phyloP scores from a whole-genome alignment of 2,888 invertebrate genomes.

The Aricia artaxerxes region DNA sequence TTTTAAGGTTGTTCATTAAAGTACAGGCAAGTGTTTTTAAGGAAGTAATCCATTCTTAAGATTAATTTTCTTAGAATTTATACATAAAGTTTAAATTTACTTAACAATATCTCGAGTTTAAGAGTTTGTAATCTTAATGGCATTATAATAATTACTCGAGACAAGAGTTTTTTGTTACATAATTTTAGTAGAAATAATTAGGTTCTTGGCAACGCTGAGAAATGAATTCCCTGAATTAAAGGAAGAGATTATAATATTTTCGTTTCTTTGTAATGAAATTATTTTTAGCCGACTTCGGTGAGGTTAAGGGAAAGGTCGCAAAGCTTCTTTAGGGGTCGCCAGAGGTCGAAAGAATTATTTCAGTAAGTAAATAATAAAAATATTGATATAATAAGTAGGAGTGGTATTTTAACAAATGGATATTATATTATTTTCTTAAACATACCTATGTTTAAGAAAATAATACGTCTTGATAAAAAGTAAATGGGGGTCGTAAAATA shows the following conservation, averaged over 20 bases:
- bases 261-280: not conserved
- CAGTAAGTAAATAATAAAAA: too few relatives aligned
- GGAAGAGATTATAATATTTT: not conserved
- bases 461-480: too few relatives aligned
- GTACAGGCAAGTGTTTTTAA: constrained; percentile 29
- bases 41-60: constrained; percentile 28
- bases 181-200: not conserved
- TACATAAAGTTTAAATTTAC: constrained; percentile 24
- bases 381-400: too few relatives aligned
- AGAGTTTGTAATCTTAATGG: not conserved
- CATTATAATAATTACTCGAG: constrained; percentile 3
- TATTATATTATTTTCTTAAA: too few relatives aligned
- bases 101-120: constrained; percentile 22
- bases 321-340: too few relatives aligned
- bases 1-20: constrained; percentile 27
- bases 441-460: too few relatives aligned
- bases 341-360: too few relatives aligned
- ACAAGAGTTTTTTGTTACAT: not conserved
- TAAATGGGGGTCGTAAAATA: too few relatives aligned
- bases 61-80: constrained; percentile 30
- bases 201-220: not conserved
- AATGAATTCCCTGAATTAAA: not conserved
- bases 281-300: too few relatives aligned
- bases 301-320: too few relatives aligned
- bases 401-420: too few relatives aligned